Evolutionary conservation across 2,888 invertebrate species (phyloP), one percentile per base, ranked within the genome.

Genomic region (Drosophila emarginata): DNA sequence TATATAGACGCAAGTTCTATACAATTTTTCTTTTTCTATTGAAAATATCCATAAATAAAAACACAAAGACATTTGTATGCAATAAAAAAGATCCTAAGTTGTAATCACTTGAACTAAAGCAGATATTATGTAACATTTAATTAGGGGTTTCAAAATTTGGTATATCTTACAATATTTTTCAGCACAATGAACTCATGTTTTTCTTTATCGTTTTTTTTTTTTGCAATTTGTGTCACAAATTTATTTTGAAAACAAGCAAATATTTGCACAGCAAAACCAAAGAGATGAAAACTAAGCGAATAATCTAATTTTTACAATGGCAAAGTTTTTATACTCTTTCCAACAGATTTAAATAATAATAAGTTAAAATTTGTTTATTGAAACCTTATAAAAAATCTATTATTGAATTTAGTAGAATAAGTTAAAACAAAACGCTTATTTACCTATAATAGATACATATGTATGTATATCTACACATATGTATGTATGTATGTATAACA

Each of bases 221-320:
- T 37, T 67, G 72, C 66, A 79, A 78, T 77, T 45, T 84, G 85
- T 85, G 85, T 79, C 85, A 78, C 67, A 67, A 68, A 72, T 82
- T 60, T 78, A 85, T 81, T 79, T 82, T 84, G 67, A 83, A 71
- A 80, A 70, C 64, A 79, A 72, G 69, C 67, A 23, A 62, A 68
- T 51, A 64, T 64, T 67, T 51, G 50, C 51, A 66, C 59, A 52
- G 21, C 59, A 51, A 63, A 71, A 59, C 59, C 59, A 67, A 15
- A 54, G 57, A 70, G 26, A 26, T 61, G 45, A 50, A 70, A 71
- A 66, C 68, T 68, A 53, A 61, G 60, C 78, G 70, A 68, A 74
- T 65, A 70, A 67, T 75, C 80, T 39, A 50, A 37, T 7, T 15
- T 4, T 21, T 11, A 51, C 53, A 37, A 45, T 12, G 18, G 0